Conservation (phyloP, 1,140 invertebrate species). For the Campoletis sonorensis region DNA sequence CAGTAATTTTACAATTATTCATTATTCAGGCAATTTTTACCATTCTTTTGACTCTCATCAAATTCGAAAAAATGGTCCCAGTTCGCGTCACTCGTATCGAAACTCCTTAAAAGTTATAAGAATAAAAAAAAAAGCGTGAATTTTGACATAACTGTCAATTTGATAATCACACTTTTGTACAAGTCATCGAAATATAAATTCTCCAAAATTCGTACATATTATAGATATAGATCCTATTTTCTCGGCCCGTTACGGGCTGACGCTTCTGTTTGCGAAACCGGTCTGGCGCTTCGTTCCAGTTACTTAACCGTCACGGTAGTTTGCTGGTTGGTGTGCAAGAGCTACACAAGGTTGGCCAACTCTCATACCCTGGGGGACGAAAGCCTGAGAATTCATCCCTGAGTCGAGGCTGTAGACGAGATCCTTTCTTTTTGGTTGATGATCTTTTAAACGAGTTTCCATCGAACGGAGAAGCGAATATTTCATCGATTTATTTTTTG, state of each 20-base stretch:
- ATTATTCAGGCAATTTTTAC: too few relatives aligned
- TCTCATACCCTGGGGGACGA: constrained; percentile 16
- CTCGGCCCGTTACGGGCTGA: constrained; percentile 33
- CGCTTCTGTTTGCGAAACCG: constrained; percentile 62
- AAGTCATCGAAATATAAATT: neutral
- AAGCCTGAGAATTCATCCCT: neutral
- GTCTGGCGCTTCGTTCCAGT: constrained; percentile 63
- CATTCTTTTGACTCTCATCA: too few relatives aligned
- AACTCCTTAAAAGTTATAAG: too few relatives aligned
- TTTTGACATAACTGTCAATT: too few relatives aligned
- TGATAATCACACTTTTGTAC: too few relatives aligned
- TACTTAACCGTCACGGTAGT: constrained; percentile 68
- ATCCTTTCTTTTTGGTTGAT: neutral
- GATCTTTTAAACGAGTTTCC: too few relatives aligned
- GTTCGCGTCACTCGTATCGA: too few relatives aligned
- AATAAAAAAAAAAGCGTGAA: too few relatives aligned
- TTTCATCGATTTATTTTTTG: too few relatives aligned
- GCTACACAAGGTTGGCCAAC: constrained; percentile 23
- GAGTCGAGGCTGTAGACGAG: neutral
- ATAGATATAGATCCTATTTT: constrained; percentile 12
- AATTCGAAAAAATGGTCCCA: too few relatives aligned
- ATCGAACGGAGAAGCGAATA: too few relatives aligned
- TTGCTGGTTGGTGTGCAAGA: constrained; percentile 37
- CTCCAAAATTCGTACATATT: neutral
- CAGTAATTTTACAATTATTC: neutral